These are phyloP conservation scores for Eubasilissa regina DNA, from an alignment of 1,140 invertebrate genomes.

Conservation along the genomic window DNA sequence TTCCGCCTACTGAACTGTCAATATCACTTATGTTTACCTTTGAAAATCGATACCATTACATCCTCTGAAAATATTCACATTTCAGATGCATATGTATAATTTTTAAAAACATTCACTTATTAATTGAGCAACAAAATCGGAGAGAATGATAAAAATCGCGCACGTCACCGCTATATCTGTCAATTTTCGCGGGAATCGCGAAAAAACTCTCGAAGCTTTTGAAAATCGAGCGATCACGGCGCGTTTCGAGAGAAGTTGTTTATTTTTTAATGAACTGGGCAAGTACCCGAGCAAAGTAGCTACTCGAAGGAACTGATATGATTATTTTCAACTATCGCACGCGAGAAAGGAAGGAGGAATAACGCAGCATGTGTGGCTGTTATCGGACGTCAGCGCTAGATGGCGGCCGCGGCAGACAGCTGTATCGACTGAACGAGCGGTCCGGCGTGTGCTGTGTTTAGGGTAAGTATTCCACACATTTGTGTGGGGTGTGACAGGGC, in stretches of 20 bases:
- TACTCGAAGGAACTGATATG: no score
- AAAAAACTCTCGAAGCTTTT: not conserved
- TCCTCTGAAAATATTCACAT: not conserved
- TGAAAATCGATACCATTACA: no score
- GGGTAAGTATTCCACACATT: constrained; percentile 46
- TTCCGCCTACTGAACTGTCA: not conserved
- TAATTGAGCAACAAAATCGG: no score
- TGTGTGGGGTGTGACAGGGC: constrained; percentile 42
- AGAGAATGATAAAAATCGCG: no score
- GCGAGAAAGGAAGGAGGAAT: no score
- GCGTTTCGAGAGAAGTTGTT: no score
- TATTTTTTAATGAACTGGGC: not conserved
- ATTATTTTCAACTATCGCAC: not conserved
- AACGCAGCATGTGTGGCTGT: not conserved
- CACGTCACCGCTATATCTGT: no score
- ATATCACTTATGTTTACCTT: not conserved
- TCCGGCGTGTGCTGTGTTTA: constrained; percentile 45
- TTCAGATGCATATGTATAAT: not conserved
- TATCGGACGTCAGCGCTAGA: not conserved
- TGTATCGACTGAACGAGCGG: constrained; percentile 40
- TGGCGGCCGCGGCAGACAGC: constrained; percentile 41
- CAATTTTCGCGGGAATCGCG: not conserved
- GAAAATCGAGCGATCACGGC: not conserved
- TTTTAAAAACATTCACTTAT: not conserved
- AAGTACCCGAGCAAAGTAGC: not conserved